A percentile compares a stretch with the other conserved stretches of the same genome.
These are phyloP conservation scores for Phlogophora meticulosa DNA, from an alignment of 2,888 invertebrate species.

Conservation along the genomic window DNA sequence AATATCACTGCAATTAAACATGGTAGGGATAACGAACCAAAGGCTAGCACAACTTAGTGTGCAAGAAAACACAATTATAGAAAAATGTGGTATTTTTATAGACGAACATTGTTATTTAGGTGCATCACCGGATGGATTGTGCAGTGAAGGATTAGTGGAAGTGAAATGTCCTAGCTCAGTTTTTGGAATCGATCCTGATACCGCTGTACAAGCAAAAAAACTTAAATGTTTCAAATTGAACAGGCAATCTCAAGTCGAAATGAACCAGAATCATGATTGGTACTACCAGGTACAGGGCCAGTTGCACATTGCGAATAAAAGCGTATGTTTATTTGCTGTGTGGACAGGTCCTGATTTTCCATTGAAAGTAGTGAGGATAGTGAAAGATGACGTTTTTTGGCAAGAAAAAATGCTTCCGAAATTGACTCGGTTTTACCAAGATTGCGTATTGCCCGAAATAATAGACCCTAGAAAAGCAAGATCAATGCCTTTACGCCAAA, in stretches of 20 bases:
- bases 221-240: slow-evolving; percentile 22
- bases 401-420: slow-evolving; percentile 38
- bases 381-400: slow-evolving; percentile 47
- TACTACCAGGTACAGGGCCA: slow-evolving; percentile 50
- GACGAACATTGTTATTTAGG: slow-evolving; percentile 20
- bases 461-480: slow-evolving; percentile 38
- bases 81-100: slow-evolving; percentile 22
- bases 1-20: slow-evolving; percentile 15
- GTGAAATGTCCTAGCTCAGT: slow-evolving; percentile 46
- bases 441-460: slow-evolving; percentile 47
- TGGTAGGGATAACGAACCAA: slow-evolving; percentile 8
- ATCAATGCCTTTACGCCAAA: slow-evolving; percentile 13
- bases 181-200: slow-evolving; percentile 21
- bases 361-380: slow-evolving; percentile 28
- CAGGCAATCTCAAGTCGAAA: neutral
- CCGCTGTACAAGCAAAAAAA: slow-evolving; percentile 22
- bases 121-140: slow-evolving; percentile 31
- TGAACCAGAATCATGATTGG: slow-evolving; percentile 47
- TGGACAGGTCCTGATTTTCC: no score
- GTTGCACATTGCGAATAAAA: slow-evolving; percentile 34
- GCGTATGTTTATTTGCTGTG: no score
- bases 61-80: slow-evolving; percentile 3
- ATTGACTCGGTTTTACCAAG: slow-evolving; percentile 40
- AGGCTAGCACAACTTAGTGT: slow-evolving; percentile 11
- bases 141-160: slow-evolving; percentile 38